phyloP scores from a whole-genome alignment of 2,888 invertebrate genomes.

The Trachelus iudaicus region DNA sequence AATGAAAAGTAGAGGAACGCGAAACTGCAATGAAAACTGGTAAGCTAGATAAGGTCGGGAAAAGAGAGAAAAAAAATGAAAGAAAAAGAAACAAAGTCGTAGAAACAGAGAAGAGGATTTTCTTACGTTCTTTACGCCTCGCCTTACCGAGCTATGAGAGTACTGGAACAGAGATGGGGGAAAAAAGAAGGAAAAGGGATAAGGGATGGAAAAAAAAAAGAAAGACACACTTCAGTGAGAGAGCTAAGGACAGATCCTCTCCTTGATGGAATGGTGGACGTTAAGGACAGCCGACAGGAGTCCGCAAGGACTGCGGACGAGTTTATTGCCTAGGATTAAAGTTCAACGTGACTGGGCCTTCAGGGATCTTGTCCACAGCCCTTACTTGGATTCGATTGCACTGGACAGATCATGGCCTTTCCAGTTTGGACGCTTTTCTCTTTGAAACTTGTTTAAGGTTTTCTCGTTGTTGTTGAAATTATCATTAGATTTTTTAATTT shows the following conservation, averaged over 20 bases:
- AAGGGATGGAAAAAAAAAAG: slow-evolving; percentile 16
- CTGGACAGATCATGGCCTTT: too few species aligned
- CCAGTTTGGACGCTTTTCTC: too few species aligned
- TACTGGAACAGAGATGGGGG: background rate
- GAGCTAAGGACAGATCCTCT: slow-evolving; percentile 19
- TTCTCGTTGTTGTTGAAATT: too few species aligned
- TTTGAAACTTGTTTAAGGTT: too few species aligned
- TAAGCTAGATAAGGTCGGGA: background rate
- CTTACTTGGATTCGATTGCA: too few species aligned
- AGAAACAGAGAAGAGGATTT: slow-evolving; percentile 5
- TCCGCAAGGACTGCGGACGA: slow-evolving; percentile 37
- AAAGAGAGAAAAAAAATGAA: background rate
- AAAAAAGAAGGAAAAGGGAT: slow-evolving; percentile 4
- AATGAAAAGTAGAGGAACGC: background rate
- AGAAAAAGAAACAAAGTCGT: background rate
- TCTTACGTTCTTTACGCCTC: slow-evolving; percentile 7
- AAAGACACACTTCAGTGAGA: slow-evolving; percentile 15
- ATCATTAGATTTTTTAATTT: background rate
- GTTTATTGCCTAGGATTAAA: slow-evolving; percentile 55
- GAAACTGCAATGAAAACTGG: slow-evolving; percentile 9
- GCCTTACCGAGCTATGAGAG: slow-evolving; percentile 7
- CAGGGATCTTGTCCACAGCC: slow-evolving; percentile 23
- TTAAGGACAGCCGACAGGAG: slow-evolving; percentile 40
- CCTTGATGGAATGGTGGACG: slow-evolving; percentile 46
- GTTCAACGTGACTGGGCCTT: slow-evolving; percentile 49